Evolutionary conservation across 1,140 invertebrate species (phyloP).

Genomic region (Formica selysi): DNA sequence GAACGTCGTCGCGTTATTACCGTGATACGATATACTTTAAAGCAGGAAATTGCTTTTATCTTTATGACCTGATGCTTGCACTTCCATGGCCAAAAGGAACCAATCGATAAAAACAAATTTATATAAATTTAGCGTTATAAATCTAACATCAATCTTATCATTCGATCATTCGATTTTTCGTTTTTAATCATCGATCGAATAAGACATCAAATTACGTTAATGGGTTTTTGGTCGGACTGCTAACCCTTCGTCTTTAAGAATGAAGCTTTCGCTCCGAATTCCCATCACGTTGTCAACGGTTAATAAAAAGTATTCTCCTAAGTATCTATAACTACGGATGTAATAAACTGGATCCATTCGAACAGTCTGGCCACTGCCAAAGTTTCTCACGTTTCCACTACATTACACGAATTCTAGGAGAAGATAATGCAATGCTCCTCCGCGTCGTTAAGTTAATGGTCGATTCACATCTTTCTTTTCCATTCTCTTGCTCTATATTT

Average conservation of each 20-base stretch:
- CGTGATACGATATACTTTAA: conserved; percentile 72
- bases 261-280: conserved; percentile 9
- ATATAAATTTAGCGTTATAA: conserved; percentile 27
- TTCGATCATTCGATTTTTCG: background rate
- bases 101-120: background rate
- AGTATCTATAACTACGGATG: conserved; percentile 40
- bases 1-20: conserved; percentile 69
- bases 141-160: background rate
- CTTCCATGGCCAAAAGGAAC: background rate
- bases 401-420: conserved; percentile 43
- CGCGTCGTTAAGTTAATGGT: conserved; percentile 50
- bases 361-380: conserved; percentile 28
- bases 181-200: background rate
- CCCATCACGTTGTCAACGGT: conserved; percentile 52
- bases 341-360: conserved; percentile 42
- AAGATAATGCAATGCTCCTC: conserved; percentile 29
- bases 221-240: background rate
- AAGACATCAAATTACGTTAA: conserved; percentile 14
- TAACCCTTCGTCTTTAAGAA: conserved; percentile 8
- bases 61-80: conserved; percentile 21
- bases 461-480: conserved; percentile 19
- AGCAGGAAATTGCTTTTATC: conserved; percentile 57
- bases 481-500: background rate
- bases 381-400: conserved; percentile 41
- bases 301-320: conserved; percentile 61